phyloP scores from a whole-genome alignment of 2,888 invertebrate genomes.

The Cheilosia vulpina region DNA sequence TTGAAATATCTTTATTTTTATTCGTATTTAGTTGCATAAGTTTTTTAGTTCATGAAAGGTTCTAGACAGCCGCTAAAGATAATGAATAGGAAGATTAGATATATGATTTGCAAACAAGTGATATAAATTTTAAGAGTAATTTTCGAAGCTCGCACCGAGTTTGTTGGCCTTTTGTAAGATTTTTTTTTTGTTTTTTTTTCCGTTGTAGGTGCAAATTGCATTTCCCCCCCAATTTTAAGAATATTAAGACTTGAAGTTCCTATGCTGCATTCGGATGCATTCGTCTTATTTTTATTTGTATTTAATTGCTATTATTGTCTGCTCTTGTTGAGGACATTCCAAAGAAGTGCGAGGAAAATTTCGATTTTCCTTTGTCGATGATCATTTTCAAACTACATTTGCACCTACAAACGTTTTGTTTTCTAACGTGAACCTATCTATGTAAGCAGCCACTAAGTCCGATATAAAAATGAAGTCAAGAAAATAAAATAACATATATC shows the following conservation, averaged over 20 bases:
- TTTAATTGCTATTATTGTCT: constrained; percentile 14
- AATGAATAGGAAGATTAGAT: constrained; percentile 38
- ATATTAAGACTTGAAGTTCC: constrained; percentile 61
- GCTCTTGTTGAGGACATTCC: constrained; percentile 54
- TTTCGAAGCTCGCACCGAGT: constrained; percentile 49
- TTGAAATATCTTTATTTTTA: constrained; percentile 3
- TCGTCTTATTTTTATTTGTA: constrained; percentile 24
- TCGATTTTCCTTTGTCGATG: not conserved
- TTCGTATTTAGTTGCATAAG: not conserved
- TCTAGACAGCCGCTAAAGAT: constrained; percentile 30
- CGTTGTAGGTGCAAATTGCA: constrained; percentile 52
- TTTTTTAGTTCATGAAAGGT: constrained; percentile 26
- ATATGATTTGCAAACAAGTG: constrained; percentile 73
- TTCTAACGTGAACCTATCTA: constrained; percentile 8
- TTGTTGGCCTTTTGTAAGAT: constrained; percentile 71
- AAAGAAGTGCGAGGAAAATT: constrained; percentile 18
- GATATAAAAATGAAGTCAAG: constrained; percentile 1
- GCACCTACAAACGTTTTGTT: constrained; percentile 25
- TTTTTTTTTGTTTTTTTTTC: constrained; percentile 14
- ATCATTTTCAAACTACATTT: constrained; percentile 7
- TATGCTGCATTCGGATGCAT: constrained; percentile 58
- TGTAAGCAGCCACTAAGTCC: constrained; percentile 29
- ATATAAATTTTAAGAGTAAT: constrained; percentile 71
- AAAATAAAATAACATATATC: constrained; percentile 36
- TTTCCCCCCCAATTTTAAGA: constrained; percentile 1